phyloP scores from a whole-genome alignment of 2,113 vertebrate genomes.

The Laterallus jamaicensis region DNA sequence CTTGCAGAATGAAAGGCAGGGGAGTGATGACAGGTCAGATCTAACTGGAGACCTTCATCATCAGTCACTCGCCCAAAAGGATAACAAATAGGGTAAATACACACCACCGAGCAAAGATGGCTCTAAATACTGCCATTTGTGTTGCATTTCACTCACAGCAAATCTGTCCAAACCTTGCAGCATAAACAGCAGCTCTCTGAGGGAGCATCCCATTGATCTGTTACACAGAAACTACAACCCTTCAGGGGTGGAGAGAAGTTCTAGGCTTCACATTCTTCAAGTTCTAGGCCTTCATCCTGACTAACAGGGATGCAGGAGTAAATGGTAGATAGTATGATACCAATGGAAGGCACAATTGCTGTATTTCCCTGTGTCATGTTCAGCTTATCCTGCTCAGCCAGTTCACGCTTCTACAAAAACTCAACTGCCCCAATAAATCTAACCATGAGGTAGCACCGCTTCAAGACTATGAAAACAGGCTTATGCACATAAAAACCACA shows the following conservation, averaged over 20 bases:
- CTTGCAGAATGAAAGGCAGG: neutral
- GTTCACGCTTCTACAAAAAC: neutral
- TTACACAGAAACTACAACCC: neutral
- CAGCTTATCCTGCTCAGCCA: neutral
- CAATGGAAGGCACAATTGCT: neutral
- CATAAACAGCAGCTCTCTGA: neutral
- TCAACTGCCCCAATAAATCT: neutral
- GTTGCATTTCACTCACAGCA: neutral
- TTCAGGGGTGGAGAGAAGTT: neutral
- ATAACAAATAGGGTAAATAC: neutral
- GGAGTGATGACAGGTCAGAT: neutral
- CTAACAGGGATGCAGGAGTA: neutral
- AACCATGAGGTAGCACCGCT: neutral
- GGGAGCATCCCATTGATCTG: neutral
- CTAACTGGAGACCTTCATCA: neutral
- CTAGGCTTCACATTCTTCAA: neutral
- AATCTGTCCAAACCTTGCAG: neutral
- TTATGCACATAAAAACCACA: neutral
- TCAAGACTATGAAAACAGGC: neutral
- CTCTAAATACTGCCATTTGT: neutral
- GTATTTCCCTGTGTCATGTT: rapidly evolving
- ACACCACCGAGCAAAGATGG: neutral
- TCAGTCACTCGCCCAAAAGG: neutral
- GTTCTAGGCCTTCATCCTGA: neutral
- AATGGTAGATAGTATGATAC: neutral